Conservation (phyloP, 2,113 vertebrate species). For the Microcebus jonahi region DNA sequence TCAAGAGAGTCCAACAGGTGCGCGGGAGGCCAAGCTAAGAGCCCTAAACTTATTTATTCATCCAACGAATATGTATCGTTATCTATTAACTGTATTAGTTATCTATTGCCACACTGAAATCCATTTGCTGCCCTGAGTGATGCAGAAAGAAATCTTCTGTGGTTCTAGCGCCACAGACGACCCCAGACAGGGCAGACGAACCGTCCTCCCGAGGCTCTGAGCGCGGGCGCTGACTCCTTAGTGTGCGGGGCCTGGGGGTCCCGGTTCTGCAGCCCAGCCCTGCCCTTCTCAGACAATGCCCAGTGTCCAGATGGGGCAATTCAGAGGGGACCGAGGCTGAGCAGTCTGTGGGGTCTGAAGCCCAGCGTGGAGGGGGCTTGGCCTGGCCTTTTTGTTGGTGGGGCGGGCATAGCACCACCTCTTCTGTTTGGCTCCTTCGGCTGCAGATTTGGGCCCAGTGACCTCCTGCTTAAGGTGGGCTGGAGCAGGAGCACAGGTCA, state of each 20-base stretch:
- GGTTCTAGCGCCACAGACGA: not conserved
- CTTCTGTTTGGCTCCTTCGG: not conserved
- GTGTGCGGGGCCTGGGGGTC: not conserved
- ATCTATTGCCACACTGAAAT: not conserved
- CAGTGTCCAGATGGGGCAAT: no score
- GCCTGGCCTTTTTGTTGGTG: not conserved
- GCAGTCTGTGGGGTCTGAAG: not conserved
- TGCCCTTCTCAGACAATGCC: not conserved
- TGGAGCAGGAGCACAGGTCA: rapidly evolving
- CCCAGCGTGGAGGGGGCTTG: rapidly evolving
- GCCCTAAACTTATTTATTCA: not conserved
- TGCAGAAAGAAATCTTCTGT: not conserved
- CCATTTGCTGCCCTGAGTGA: not conserved
- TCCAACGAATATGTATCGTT: not conserved
- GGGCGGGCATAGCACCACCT: not conserved
- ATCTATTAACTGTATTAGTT: not conserved
- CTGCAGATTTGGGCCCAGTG: not conserved
- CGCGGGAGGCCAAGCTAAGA: not conserved
- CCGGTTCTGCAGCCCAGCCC: not conserved
- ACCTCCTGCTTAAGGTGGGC: rapidly evolving
- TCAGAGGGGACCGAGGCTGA: not conserved
- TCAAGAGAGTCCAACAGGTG: not conserved
- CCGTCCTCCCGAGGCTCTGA: not conserved
- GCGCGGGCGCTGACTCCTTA: not conserved
- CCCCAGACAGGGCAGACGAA: not conserved